These are phyloP conservation scores for Mya arenaria DNA, from an alignment of 1,140 invertebrate genomes.

Conservation along the genomic window DNA sequence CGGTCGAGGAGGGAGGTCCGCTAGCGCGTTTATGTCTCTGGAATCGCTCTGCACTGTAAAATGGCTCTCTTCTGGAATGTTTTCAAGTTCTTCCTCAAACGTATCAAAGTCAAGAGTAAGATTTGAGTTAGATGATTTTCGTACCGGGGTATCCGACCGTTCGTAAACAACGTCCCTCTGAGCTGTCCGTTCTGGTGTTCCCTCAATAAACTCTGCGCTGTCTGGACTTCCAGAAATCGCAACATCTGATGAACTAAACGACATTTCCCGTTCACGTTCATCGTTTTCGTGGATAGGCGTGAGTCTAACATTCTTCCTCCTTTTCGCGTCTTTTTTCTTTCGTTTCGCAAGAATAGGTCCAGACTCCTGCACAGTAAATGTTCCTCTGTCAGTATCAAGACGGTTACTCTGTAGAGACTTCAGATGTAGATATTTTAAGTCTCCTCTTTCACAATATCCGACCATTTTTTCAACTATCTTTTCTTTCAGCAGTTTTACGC, in stretches of 20 bases:
- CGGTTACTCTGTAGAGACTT: not conserved
- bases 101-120: not conserved
- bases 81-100: slow-evolving; percentile 48
- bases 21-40: not conserved
- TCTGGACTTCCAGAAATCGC: not conserved
- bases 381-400: slow-evolving; percentile 11
- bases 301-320: slow-evolving; percentile 13
- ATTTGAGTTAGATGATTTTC: not conserved
- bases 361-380: slow-evolving; percentile 35
- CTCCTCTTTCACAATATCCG: not conserved
- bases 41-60: not conserved
- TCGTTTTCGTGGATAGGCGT: slow-evolving; percentile 40
- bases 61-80: not conserved
- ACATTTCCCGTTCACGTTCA: not conserved
- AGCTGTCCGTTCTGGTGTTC: not conserved
- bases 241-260: not conserved
- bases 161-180: not conserved
- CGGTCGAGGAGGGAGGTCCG: slow-evolving; percentile 37
- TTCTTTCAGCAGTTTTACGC: not conserved
- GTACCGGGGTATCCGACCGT: not conserved
- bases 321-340: not conserved
- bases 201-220: not conserved
- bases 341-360: not conserved
- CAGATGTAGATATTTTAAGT: not conserved
- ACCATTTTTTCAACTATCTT: slow-evolving; percentile 13